phyloP scores from a whole-genome alignment of 1,140 invertebrate species.

The Phocides pigmalion region DNA sequence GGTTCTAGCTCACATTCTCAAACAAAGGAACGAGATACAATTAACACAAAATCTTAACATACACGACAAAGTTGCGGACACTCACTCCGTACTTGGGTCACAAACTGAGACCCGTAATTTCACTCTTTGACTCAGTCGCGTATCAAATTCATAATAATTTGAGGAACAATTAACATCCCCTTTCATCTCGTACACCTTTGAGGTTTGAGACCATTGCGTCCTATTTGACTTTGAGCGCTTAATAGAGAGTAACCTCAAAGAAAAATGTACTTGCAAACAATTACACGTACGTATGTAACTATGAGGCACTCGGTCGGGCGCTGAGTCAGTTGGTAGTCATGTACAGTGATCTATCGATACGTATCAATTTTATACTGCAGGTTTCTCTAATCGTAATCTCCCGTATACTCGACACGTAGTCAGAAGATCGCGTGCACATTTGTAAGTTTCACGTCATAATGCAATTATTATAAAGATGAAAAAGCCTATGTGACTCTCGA shows the following conservation, averaged over 20 bases:
- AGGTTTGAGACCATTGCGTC: conserved; percentile 69
- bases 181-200: conserved; percentile 77
- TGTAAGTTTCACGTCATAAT: too few relatives aligned
- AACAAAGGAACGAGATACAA: conserved; percentile 28
- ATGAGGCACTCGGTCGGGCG: conserved; percentile 67
- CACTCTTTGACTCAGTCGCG: conserved; percentile 67
- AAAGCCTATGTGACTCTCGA: too few relatives aligned
- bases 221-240: conserved; percentile 79
- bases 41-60: conserved; percentile 29
- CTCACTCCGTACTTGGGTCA: conserved; percentile 12
- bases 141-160: conserved; percentile 82
- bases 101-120: conserved; percentile 49
- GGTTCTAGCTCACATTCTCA: not conserved
- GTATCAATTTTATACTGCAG: too few relatives aligned
- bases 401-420: too few relatives aligned
- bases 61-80: conserved; percentile 15
- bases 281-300: conserved; percentile 80
- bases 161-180: conserved; percentile 76
- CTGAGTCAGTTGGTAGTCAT: conserved; percentile 68
- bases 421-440: too few relatives aligned
- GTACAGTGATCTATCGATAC: conserved; percentile 42
- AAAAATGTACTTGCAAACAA: conserved; percentile 82
- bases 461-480: too few relatives aligned
- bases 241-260: conserved; percentile 83
- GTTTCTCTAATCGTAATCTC: too few relatives aligned